phyloP scores from a whole-genome alignment of 2,888 invertebrate species.

The Oscheius sp. region DNA sequence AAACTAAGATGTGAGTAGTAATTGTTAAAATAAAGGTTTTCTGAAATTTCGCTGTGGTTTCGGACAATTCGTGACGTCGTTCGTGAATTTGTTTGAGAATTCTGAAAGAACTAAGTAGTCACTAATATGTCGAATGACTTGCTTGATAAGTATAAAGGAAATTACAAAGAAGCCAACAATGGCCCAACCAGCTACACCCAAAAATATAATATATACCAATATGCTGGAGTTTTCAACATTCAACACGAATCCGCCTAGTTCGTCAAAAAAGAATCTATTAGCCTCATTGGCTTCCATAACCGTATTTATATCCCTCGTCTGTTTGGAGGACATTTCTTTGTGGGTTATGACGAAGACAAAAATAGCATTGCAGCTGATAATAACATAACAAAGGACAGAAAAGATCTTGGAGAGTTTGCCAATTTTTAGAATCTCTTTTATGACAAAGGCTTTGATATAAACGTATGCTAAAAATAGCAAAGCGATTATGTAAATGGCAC shows the following conservation, averaged over 20 bases:
- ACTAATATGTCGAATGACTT: neutral
- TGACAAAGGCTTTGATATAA: neutral
- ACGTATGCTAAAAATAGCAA: neutral
- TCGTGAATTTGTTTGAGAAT: neutral
- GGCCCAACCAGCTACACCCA: neutral
- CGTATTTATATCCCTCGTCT: neutral
- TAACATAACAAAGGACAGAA: neutral
- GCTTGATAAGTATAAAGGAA: neutral
- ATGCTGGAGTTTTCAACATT: neutral
- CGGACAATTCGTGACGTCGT: neutral
- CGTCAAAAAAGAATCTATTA: neutral
- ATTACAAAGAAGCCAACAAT: neutral
- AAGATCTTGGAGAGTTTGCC: neutral
- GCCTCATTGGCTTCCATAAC: neutral
- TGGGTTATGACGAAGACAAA: neutral
- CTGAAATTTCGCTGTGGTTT: neutral
- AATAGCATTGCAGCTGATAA: neutral
- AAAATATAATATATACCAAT: neutral
- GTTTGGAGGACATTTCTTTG: neutral
- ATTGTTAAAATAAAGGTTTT: neutral
- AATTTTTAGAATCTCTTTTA: neutral
- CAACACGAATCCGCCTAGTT: neutral
- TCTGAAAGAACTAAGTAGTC: neutral
- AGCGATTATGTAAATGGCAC: neutral
- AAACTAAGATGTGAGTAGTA: neutral